Conservation (phyloP, 2,113 vertebrate genomes). For the Eidolon helvum region DNA sequence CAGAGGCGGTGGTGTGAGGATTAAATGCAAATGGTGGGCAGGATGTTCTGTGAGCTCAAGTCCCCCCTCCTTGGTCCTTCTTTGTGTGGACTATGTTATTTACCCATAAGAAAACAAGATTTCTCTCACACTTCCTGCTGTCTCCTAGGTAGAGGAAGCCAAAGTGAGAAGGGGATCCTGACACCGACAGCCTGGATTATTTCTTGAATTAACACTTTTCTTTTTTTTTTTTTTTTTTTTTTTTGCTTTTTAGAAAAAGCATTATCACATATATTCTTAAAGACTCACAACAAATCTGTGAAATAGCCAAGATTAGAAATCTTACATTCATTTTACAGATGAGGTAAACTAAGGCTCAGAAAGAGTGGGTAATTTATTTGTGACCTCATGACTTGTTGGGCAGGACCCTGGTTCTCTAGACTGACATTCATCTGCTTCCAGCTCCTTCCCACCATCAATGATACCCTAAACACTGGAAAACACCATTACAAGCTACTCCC, state of each 20-base stretch:
- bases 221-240: background rate
- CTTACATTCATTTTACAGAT: constrained; percentile 3
- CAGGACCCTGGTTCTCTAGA: background rate
- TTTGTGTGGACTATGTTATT: rapidly evolving
- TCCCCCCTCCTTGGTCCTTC: background rate
- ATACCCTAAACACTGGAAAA: background rate
- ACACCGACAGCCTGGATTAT: background rate
- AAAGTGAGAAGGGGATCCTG: background rate
- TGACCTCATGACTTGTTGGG: background rate
- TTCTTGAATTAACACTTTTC: background rate
- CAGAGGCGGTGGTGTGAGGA: background rate
- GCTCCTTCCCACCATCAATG: background rate
- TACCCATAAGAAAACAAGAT: background rate
- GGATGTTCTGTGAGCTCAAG: background rate
- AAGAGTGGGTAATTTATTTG: background rate
- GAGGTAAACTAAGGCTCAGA: background rate
- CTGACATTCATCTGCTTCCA: background rate
- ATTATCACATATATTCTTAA: background rate
- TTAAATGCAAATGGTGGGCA: background rate
- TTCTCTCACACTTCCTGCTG: background rate
- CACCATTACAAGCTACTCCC: background rate
- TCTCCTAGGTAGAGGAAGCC: background rate
- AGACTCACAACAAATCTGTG: background rate
- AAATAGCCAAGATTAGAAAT: background rate
- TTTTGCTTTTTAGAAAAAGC: background rate